These are phyloP conservation scores for Saturnia pavonia DNA, from an alignment of 2,888 invertebrate genomes.

Conservation along the genomic window DNA sequence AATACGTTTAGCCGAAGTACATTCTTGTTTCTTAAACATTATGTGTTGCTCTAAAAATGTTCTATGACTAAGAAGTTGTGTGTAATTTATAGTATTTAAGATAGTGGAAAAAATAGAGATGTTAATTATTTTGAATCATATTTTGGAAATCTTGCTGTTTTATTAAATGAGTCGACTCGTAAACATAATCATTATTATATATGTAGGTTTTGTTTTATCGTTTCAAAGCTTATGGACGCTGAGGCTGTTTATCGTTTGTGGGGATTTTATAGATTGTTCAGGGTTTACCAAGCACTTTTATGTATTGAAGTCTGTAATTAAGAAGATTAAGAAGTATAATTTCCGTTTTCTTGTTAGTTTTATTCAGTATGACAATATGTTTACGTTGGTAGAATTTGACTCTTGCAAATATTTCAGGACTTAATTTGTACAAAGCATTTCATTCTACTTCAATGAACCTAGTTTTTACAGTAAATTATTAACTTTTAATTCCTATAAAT, in stretches of 20 bases:
- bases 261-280: not conserved
- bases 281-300: not conserved
- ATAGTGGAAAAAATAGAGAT: not conserved
- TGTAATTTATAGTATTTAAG: not conserved
- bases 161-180: not conserved
- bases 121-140: not conserved
- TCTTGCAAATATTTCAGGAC: no score
- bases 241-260: not conserved
- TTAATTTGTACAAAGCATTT: no score
- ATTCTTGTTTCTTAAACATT: slow-evolving; percentile 2
- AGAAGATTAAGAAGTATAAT: not conserved
- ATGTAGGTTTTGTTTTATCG: not conserved
- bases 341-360: not conserved
- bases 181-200: not conserved
- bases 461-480: no score
- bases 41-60: not conserved
- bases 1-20: not conserved
- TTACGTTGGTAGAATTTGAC: no score
- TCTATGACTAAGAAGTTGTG: not conserved
- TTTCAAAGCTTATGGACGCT: not conserved
- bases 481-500: no score
- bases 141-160: not conserved
- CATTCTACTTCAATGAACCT: no score
- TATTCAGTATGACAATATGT: not conserved
- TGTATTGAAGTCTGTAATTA: not conserved